Percentiles rank a stretch among this genome's conserved stretches.
phyloP scores from a whole-genome alignment of 2,888 invertebrate genomes.

The Hirtodrosophila duncani region DNA sequence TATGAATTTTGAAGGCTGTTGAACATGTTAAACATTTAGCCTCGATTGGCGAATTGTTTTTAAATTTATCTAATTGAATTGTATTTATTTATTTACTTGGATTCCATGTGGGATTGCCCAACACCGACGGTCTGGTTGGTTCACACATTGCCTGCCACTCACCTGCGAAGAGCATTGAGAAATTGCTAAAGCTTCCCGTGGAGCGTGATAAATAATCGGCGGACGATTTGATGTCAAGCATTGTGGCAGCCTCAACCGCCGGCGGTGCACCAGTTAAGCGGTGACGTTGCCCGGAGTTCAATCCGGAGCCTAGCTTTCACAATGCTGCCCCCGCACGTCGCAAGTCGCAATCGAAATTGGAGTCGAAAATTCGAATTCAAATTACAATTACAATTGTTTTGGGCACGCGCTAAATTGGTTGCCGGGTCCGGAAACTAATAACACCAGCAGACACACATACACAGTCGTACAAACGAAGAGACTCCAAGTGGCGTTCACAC shows the following conservation, averaged over 20 bases:
- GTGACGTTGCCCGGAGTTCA: no score
- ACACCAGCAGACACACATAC: slow-evolving; percentile 40
- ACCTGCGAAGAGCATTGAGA: slow-evolving; percentile 97
- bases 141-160: slow-evolving; percentile 76
- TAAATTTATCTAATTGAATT: slow-evolving; percentile 4
- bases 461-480: slow-evolving; percentile 10
- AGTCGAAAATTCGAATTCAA: slow-evolving; percentile 20
- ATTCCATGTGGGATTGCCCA: slow-evolving; percentile 62
- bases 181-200: slow-evolving; percentile 92
- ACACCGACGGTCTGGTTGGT: slow-evolving; percentile 60
- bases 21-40: background rate
- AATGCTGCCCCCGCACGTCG: no score
- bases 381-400: slow-evolving; percentile 30
- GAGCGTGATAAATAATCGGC: slow-evolving; percentile 94
- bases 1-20: background rate
- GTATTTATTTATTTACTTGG: slow-evolving; percentile 54
- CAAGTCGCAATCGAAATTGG: no score
- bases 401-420: slow-evolving; percentile 52
- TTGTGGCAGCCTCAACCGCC: slow-evolving; percentile 78
- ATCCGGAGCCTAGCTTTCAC: no score
- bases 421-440: slow-evolving; percentile 66
- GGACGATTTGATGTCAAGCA: slow-evolving; percentile 95
- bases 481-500: slow-evolving; percentile 31
- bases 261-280: slow-evolving; percentile 45
- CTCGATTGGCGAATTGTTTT: background rate